These are phyloP conservation scores for Cheumatopsyche charites DNA, from an alignment of 1,140 invertebrate species.

Conservation along the genomic window DNA sequence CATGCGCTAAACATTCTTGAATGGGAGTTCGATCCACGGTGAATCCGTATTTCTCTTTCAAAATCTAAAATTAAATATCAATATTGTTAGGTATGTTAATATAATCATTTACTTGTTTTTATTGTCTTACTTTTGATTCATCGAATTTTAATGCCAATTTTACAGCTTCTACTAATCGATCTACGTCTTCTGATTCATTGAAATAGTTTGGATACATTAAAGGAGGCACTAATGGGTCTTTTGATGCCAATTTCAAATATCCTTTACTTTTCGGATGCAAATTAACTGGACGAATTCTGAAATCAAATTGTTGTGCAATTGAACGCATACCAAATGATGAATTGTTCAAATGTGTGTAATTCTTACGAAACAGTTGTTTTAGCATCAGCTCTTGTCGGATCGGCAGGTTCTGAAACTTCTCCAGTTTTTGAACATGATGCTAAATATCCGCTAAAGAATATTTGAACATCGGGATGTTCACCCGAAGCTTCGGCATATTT, in stretches of 20 bases:
- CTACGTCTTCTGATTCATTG: constrained; percentile 74
- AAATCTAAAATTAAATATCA: constrained; percentile 51
- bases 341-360: background rate
- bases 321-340: background rate
- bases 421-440: constrained; percentile 67
- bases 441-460: constrained; percentile 72
- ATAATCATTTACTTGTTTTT: background rate
- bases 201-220: constrained; percentile 87
- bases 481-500: constrained; percentile 62
- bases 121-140: constrained; percentile 63
- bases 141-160: constrained; percentile 74
- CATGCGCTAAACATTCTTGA: constrained; percentile 68
- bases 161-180: constrained; percentile 75
- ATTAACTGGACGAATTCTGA: constrained; percentile 71
- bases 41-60: constrained; percentile 74
- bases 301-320: constrained; percentile 43
- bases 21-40: constrained; percentile 70
- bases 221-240: constrained; percentile 68
- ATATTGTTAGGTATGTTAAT: background rate
- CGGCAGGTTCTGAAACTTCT: constrained; percentile 54
- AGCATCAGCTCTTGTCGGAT: constrained; percentile 52
- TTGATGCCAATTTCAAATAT: constrained; percentile 54
- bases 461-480: constrained; percentile 69
- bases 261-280: constrained; percentile 58
- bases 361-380: constrained; percentile 51